A percentile compares a stretch with the other conserved stretches of the same genome.
phyloP scores from a whole-genome alignment of 2,888 invertebrate genomes.

The Antheraea assamensis region DNA sequence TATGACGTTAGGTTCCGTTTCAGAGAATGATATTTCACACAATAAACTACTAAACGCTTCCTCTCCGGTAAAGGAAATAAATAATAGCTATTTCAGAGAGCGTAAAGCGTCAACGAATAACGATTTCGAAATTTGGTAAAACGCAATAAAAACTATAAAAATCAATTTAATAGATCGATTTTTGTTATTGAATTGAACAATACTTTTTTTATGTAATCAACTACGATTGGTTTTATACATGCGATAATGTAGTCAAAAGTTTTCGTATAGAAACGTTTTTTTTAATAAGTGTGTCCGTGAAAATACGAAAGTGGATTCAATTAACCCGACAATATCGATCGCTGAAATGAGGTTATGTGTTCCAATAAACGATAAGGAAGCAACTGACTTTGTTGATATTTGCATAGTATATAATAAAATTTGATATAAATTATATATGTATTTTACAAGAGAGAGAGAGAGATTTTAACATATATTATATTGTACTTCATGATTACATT shows the following conservation, averaged over 20 bases:
- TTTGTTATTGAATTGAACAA: not conserved
- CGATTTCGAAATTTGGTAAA: constrained; percentile 20
- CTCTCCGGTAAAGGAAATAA: constrained; percentile 16
- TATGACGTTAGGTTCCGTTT: not conserved
- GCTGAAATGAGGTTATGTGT: constrained; percentile 8
- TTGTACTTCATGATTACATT: no score
- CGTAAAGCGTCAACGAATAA: constrained; percentile 14
- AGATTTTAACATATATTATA: no score
- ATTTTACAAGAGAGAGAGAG: no score
- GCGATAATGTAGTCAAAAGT: not conserved
- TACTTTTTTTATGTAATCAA: constrained; percentile 18
- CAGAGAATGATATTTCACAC: not conserved
- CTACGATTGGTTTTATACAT: constrained; percentile 2
- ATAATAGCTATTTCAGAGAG: constrained; percentile 7
- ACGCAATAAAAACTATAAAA: constrained; percentile 21
- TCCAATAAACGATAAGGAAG: constrained; percentile 1
- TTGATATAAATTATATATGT: not conserved
- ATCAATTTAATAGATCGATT: constrained; percentile 7
- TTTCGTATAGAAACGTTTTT: constrained; percentile 4
- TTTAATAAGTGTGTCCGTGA: constrained; percentile 19
- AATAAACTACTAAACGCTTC: not conserved
- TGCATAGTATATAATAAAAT: not conserved
- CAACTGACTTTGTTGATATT: not conserved
- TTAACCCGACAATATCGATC: not conserved
- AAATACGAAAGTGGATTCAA: constrained; percentile 22